Evolutionary conservation across 2,797 vertebrate species (phyloP).

Genomic region (Mus caroli): DNA sequence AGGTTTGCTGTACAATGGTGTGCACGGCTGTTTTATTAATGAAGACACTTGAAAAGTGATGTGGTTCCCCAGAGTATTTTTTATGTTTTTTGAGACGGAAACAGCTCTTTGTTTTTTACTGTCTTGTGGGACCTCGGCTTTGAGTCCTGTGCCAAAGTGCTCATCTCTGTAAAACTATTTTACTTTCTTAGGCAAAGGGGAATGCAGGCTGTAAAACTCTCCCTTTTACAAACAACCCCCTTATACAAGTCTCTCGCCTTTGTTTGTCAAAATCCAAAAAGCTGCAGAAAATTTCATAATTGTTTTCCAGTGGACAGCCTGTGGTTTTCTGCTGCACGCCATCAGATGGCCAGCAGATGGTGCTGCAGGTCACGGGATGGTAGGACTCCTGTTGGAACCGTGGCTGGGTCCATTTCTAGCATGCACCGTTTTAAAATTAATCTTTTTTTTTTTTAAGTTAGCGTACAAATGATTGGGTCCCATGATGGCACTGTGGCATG

Average conservation of each 20-base stretch:
- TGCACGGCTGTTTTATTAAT: slow-evolving; percentile 82
- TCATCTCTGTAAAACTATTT: slow-evolving; percentile 76
- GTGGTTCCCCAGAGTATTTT: slow-evolving; percentile 63
- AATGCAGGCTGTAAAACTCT: slow-evolving; percentile 55
- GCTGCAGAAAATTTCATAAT: not conserved
- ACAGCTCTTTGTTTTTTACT: slow-evolving; percentile 65
- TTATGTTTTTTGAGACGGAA: slow-evolving; percentile 69
- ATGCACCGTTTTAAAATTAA: not conserved
- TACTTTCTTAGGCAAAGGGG: slow-evolving; percentile 64
- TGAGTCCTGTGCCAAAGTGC: slow-evolving; percentile 50
- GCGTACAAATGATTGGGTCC: not conserved
- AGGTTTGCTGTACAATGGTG: slow-evolving; percentile 66
- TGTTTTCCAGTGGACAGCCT: not conserved
- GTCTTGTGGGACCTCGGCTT: slow-evolving; percentile 73
- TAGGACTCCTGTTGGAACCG: not conserved
- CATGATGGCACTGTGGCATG: too few relatives aligned
- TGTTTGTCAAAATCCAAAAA: slow-evolving; percentile 51
- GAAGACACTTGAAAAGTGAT: slow-evolving; percentile 78
- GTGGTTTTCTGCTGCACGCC: slow-evolving; percentile 20
- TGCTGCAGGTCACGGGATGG: slow-evolving; percentile 83
- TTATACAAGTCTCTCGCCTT: slow-evolving; percentile 50
- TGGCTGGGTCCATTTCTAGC: slow-evolving; percentile 34
- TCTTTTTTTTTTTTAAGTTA: not conserved
- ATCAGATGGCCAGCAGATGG: slow-evolving; percentile 87
- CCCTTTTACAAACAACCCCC: slow-evolving; percentile 57